Evolutionary conservation across 2,888 invertebrate genomes (phyloP).

Genomic region (Brachyopa scutellaris): DNA sequence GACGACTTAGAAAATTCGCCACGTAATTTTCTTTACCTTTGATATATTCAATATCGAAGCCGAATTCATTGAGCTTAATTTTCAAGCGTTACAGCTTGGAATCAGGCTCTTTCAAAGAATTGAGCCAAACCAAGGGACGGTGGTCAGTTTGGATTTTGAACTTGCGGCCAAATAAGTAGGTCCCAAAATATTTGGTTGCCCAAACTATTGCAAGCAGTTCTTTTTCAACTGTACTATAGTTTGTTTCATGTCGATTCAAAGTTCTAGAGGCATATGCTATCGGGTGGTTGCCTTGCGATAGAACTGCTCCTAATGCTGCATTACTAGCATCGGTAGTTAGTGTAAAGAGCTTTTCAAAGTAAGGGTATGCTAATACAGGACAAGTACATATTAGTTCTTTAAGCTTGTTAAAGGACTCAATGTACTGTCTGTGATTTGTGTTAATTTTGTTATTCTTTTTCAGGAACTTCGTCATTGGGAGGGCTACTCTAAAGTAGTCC

Average conservation of each 20-base stretch:
- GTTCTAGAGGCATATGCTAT: conserved; percentile 69
- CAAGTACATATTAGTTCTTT: too few species aligned
- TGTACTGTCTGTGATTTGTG: conserved; percentile 70
- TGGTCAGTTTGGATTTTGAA: too few species aligned
- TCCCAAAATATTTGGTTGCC: too few species aligned
- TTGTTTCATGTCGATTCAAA: conserved; percentile 62
- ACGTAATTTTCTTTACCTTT: conserved; percentile 63
- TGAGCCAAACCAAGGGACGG: too few species aligned
- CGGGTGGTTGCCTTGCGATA: conserved; percentile 65
- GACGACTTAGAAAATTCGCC: conserved; percentile 71
- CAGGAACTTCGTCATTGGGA: conserved; percentile 16
- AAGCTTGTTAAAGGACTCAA: too few species aligned
- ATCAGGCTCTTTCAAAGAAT: conserved; percentile 71
- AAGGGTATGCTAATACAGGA: too few species aligned
- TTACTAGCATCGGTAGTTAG: too few species aligned
- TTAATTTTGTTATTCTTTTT: conserved; percentile 25
- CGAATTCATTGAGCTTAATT: too few species aligned
- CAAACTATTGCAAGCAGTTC: conserved; percentile 73
- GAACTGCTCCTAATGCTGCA: too few species aligned
- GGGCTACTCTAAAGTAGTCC: conserved; percentile 35
- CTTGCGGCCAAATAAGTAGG: conserved; percentile 15
- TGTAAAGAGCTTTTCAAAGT: conserved; percentile 56
- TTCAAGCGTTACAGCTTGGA: conserved; percentile 50
- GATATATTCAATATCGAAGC: conserved; percentile 60
- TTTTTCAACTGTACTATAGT: too few species aligned